Percentiles rank a stretch among this genome's conserved stretches.
phyloP scores from a whole-genome alignment of 2,888 invertebrate species.

The Cerceris rybyensis region DNA sequence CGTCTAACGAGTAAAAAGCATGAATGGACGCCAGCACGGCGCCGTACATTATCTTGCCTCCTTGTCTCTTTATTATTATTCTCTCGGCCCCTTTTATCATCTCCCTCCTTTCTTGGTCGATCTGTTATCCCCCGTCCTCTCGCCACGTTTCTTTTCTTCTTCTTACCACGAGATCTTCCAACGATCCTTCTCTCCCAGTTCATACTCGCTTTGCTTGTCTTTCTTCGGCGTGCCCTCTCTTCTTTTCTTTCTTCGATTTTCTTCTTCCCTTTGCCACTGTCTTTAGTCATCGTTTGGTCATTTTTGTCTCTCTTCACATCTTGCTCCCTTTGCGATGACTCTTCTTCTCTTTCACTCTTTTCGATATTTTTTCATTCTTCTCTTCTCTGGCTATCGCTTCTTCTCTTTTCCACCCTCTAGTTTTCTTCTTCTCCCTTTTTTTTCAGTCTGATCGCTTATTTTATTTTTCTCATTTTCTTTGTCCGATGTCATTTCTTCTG shows the following conservation, averaged over 20 bases:
- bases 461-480: too few relatives aligned
- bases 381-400: neutral
- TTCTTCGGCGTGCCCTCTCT: slow-evolving; percentile 5
- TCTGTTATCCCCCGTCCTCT: neutral
- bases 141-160: slow-evolving; percentile 5
- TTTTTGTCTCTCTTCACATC: slow-evolving; percentile 22
- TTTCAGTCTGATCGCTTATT: too few relatives aligned
- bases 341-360: neutral
- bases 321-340: slow-evolving; percentile 5
- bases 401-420: too few relatives aligned
- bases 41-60: slow-evolving; percentile 75
- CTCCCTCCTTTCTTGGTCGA: slow-evolving; percentile 10
- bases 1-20: slow-evolving; percentile 79
- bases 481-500: too few relatives aligned
- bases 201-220: slow-evolving; percentile 1
- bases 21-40: slow-evolving; percentile 78
- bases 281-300: neutral
- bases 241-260: neutral
- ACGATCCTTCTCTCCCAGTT: neutral
- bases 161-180: neutral
- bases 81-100: slow-evolving; percentile 54
- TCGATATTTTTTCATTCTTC: neutral
- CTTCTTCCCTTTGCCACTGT: neutral
- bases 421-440: too few relatives aligned
- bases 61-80: slow-evolving; percentile 68